Conservation (phyloP, 2,888 invertebrate genomes). For the Pantelozetes paolii region DNA sequence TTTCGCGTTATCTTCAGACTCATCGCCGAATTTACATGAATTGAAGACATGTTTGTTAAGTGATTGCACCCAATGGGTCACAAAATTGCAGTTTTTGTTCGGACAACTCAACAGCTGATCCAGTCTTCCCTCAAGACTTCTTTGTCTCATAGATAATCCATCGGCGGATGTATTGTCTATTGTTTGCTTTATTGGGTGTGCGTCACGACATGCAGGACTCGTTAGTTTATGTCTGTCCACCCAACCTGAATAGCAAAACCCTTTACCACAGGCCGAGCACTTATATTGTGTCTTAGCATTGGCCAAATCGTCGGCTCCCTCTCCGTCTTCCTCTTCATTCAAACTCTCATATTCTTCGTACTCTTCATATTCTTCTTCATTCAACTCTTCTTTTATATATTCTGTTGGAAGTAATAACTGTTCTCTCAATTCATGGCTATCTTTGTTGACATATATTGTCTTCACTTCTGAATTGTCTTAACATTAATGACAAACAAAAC, state of each 20-base stretch:
- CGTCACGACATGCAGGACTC: constrained; percentile 7
- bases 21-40: constrained; percentile 5
- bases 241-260: constrained; percentile 28
- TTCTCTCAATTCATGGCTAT: neutral
- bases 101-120: constrained; percentile 26
- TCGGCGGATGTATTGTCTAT: no score
- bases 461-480: constrained; percentile 14
- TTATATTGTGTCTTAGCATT: constrained; percentile 27
- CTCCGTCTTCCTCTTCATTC: neutral
- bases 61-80: constrained; percentile 33
- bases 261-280: constrained; percentile 35
- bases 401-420: constrained; percentile 21
- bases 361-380: constrained; percentile 5
- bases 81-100: neutral
- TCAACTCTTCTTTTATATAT: constrained; percentile 6
- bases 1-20: neutral
- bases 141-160: no score
- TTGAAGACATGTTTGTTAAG: constrained; percentile 23
- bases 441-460: neutral
- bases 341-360: constrained; percentile 15
- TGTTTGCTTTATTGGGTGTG: neutral
- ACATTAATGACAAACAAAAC: no score
- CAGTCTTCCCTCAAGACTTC: constrained; percentile 24
- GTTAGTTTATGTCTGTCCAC: constrained; percentile 27
- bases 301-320: neutral